These are phyloP conservation scores for Pandemis heparana DNA, from an alignment of 2,888 invertebrate species.

Conservation along the genomic window DNA sequence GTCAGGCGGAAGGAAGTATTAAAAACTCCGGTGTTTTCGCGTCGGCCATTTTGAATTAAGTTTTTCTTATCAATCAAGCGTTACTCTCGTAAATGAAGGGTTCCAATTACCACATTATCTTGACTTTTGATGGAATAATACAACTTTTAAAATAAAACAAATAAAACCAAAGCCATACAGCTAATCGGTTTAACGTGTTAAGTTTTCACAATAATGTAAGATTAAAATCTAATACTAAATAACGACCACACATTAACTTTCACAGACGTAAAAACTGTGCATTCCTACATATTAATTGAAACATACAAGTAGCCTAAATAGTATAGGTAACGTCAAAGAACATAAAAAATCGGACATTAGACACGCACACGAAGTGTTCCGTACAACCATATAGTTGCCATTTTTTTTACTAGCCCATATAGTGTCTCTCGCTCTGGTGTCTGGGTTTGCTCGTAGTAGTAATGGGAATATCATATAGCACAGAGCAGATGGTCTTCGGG, in stretches of 20 bases:
- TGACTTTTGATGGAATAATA: too few species aligned
- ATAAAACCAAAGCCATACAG: neutral
- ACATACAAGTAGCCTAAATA: conserved; percentile 19
- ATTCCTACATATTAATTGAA: conserved; percentile 39
- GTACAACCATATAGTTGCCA: too few species aligned
- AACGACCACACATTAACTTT: conserved; percentile 21
- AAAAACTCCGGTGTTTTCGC: neutral
- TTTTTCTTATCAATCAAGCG: too few species aligned
- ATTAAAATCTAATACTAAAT: conserved; percentile 9
- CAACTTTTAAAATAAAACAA: neutral
- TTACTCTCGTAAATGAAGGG: too few species aligned
- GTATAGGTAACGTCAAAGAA: conserved; percentile 17
- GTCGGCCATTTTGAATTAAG: too few species aligned
- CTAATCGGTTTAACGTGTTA: neutral
- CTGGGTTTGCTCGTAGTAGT: too few species aligned
- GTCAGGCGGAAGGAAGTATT: neutral
- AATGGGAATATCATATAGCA: too few species aligned
- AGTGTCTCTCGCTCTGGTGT: too few species aligned
- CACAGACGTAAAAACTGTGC: conserved; percentile 22
- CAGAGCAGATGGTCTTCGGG: too few species aligned
- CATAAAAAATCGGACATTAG: neutral
- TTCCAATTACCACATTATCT: too few species aligned
- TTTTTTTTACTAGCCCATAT: too few species aligned
- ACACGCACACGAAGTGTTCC: too few species aligned
- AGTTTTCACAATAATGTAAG: neutral